phyloP scores from a whole-genome alignment of 1,140 invertebrate species.

The Drosophila rufa region DNA sequence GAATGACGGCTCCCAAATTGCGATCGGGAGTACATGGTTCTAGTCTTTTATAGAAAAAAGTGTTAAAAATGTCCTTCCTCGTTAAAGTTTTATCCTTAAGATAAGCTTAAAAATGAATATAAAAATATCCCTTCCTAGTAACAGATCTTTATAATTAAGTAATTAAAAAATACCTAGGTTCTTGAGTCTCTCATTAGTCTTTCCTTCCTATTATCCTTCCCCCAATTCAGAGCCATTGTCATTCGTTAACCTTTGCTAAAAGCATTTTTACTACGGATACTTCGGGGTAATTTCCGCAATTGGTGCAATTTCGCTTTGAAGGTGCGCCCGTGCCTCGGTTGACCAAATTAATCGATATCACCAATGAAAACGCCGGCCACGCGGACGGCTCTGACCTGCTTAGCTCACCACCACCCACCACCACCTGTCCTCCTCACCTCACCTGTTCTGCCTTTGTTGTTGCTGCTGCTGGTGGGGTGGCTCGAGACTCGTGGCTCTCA shows the following conservation, averaged over 20 bases:
- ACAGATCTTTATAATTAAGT: neutral
- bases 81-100: neutral
- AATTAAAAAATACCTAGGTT: neutral
- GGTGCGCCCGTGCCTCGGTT: constrained; percentile 66
- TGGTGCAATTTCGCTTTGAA: constrained; percentile 73
- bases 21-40: no score
- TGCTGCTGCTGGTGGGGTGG: constrained; percentile 20
- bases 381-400: constrained; percentile 67
- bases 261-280: constrained; percentile 50
- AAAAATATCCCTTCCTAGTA: neutral
- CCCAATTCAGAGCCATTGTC: neutral
- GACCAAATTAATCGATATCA: constrained; percentile 76
- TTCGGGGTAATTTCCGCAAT: constrained; percentile 70
- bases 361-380: constrained; percentile 64
- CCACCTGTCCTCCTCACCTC: constrained; percentile 45
- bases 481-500: constrained; percentile 29
- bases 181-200: neutral
- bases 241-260: constrained; percentile 70
- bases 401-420: constrained; percentile 36
- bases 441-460: constrained; percentile 6
- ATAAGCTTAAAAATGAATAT: no score
- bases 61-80: no score
- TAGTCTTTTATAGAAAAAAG: no score
- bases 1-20: no score
- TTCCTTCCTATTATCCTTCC: neutral